Conservation (phyloP, 2,888 invertebrate genomes). For the Plagiodera versicolora region DNA sequence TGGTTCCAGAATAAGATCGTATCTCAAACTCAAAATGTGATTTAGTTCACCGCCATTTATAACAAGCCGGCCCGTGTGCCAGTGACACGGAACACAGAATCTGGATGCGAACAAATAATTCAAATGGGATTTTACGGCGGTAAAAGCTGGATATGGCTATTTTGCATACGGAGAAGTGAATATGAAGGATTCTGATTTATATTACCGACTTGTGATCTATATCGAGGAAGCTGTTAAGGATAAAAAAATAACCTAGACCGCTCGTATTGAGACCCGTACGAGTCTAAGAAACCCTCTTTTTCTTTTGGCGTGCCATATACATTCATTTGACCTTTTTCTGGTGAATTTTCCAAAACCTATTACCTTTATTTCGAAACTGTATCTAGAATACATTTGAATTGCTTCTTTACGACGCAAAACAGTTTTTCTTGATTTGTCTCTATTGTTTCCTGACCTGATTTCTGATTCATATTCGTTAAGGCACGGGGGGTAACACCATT, state of each 20-base stretch:
- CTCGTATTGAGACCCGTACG: too few relatives aligned
- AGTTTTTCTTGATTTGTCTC: too few relatives aligned
- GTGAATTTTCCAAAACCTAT: too few relatives aligned
- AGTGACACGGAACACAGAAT: conserved; percentile 18
- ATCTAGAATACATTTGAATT: too few relatives aligned
- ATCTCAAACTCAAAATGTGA: conserved; percentile 13
- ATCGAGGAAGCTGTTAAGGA: neutral
- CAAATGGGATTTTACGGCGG: conserved; percentile 12
- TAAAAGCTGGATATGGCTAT: conserved; percentile 10
- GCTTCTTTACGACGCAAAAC: too few relatives aligned
- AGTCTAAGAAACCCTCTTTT: too few relatives aligned
- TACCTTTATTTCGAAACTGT: too few relatives aligned
- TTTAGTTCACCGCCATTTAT: conserved; percentile 27
- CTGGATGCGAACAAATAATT: conserved; percentile 14
- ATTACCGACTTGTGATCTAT: conserved; percentile 3
- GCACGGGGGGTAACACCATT: too few relatives aligned
- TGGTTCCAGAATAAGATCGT: neutral
- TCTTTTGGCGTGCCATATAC: too few relatives aligned
- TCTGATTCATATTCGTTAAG: too few relatives aligned
- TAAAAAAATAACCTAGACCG: neutral
- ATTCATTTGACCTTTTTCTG: too few relatives aligned
- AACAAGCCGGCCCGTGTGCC: conserved; percentile 22
- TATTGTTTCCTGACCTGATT: too few relatives aligned
- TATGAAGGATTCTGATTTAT: conserved; percentile 16
- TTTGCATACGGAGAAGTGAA: conserved; percentile 13